Base-by-base conservation (phyloP, 2,113 vertebrate species). In the Amphiprion percula region DNA sequence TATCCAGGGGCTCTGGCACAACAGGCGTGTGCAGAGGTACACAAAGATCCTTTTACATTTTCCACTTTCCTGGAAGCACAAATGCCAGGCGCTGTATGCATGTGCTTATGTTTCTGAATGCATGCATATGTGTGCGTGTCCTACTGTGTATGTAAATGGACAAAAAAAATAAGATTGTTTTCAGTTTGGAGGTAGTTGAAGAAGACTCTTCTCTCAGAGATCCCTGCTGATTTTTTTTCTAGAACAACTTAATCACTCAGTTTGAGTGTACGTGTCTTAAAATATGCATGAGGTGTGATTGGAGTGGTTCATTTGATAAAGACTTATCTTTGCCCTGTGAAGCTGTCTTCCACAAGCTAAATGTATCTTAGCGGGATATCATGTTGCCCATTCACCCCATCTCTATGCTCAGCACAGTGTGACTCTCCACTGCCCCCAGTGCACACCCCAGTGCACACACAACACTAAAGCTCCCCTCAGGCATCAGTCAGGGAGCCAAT, bases 1-100 rank as follows among this genome's bases (percentile, higher is more conserved):
- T 66, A 71, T 68, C 77, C 67, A 46, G 49, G 54, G 67, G 54
- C 46, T 39, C 52, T 79, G 70, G 80, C 74, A 59, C 60, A 61
- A 67, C 79, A 69, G 70, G 39, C 44, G 6, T 73, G 46, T 76
- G 37, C 68, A 68, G 62, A 66, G 17, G 52, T 68, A 61, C 47
- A 88, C 86, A 92, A 90, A 87, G 85, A 81, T 88, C 88, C 77
- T 82, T 82, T 87, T 79, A 79, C 68, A 83, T 74, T 68, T 81
- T 87, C 74, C 80, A 74, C 86, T 84, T 78, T 80, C 67, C 55
- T 77, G 41, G 63, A 86, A 76, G 66, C 67, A 76, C 49, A 70
- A 72, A 66, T 53, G 26, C 56, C 21, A 17, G 54, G 44, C 21
- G 50, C 12, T 3, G 1, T 72, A n/a, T 19, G 59, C 58, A 30